Conservation (phyloP, 1,140 invertebrate genomes). For the Macrosteles quadrilineatus region DNA sequence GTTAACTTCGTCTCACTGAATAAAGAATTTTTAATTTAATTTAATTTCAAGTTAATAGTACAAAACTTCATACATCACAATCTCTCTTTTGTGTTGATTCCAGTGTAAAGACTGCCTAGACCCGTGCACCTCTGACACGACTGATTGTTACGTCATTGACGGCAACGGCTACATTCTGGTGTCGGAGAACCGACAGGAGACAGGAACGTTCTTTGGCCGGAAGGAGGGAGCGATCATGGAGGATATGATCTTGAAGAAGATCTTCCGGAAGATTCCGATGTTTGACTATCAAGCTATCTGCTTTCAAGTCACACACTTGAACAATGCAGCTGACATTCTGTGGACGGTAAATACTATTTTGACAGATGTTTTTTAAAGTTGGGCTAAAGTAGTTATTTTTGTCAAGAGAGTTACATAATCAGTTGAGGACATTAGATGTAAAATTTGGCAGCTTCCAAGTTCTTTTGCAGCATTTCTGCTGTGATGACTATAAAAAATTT, state of each 20-base stretch:
- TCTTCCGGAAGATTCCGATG: conserved; percentile 74
- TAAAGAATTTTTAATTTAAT: no score
- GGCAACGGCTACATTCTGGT: conserved; percentile 88
- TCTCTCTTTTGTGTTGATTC: no score
- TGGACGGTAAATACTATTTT: conserved; percentile 48
- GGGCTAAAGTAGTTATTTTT: no score
- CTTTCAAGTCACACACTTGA: conserved; percentile 47
- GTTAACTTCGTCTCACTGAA: no score
- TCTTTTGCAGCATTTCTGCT: no score
- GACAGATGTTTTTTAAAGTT: no score
- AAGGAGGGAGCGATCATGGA: conserved; percentile 78
- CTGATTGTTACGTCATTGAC: conserved; percentile 84
- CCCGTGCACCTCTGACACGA: conserved; percentile 54
- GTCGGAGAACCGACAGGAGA: conserved; percentile 66
- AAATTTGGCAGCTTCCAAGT: no score
- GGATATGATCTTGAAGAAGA: conserved; percentile 68
- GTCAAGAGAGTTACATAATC: no score
- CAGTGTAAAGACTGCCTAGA: conserved; percentile 15
- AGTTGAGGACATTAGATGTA: no score
- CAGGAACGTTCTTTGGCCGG: conserved; percentile 83
- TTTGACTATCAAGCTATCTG: conserved; percentile 89
- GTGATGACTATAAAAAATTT: no score
- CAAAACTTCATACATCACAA: no score
- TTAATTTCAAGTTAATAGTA: no score
- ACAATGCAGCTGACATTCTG: conserved; percentile 48